Base-by-base conservation (phyloP, 2,113 vertebrate species). In the Coreoperca whiteheadi region DNA sequence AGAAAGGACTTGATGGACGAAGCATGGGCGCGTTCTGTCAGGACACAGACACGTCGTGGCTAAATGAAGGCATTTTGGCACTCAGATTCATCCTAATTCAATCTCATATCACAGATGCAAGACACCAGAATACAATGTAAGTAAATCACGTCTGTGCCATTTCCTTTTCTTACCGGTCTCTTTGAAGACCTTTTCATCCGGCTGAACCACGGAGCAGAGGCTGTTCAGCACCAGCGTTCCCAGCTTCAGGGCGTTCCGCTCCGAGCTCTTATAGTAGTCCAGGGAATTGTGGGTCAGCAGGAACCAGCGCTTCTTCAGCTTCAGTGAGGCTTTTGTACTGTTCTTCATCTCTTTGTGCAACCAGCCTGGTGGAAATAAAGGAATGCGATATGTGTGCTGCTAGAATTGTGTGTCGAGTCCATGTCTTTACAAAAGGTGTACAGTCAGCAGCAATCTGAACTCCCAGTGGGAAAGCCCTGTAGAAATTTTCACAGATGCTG, bases 281-380 rank as follows among this genome's bases (percentile, higher is more conserved):
- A 99, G 93, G 53, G 98, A 99, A 78, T 99, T 99, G 91, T 99
- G 98, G 0, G 98, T 99, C 1, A 99, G 96, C 65, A 99, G 96
- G 92, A 99, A 99, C 98, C 98, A 99, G 65, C 98, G 97, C 80
- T 99, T 99, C 92, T 99, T 99, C 56, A 99, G 91, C 78, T 97
- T 98, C 88, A 98, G 89, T 0, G 96, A 96, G 0, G 95, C 95
- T 83, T 95, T 97, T 0, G 96, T 96, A 54, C 96, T 98, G 94
- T 96, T 98, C 87, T 96, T 99, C 28, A 97, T 96, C 92, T 99
- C 98, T 77, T 99, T 99, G 91, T 99, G 97, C 30, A 99, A 77
- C 98, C 98, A 99, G 20, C 98, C 98, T 99, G 88, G 25, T 0
- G 75, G 41, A 39, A 48, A n/a, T 1, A 16, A 18, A 9, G 16